These are phyloP conservation scores for Vespertilio murinus DNA, from an alignment of 2,797 vertebrate species.

Conservation along the genomic window DNA sequence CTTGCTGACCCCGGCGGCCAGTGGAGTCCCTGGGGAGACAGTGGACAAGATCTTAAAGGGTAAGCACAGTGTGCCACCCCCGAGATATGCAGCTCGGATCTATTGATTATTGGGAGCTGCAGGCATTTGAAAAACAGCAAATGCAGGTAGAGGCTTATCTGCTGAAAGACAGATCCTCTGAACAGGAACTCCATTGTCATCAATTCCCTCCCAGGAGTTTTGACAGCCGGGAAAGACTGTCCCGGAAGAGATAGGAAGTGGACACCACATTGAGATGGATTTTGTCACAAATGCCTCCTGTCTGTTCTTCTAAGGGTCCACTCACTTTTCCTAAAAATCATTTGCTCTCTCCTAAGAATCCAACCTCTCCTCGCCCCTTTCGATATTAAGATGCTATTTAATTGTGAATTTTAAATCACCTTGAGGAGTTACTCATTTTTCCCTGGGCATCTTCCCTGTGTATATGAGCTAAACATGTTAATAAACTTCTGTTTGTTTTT, in stretches of 20 bases:
- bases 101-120: background rate
- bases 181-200: background rate
- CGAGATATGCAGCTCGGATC: background rate
- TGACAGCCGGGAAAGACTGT: background rate
- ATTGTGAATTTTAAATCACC: background rate
- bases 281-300: background rate
- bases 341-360: too few species aligned
- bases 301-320: background rate
- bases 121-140: background rate
- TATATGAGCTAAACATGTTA: background rate
- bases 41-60: background rate
- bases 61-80: background rate
- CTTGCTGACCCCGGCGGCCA: background rate
- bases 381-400: background rate
- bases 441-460: background rate
- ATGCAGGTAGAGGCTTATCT: background rate
- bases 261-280: background rate
- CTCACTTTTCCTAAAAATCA: background rate
- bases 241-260: background rate
- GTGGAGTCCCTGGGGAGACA: background rate
- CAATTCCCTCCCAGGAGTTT: background rate
- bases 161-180: background rate
- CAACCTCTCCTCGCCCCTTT: background rate
- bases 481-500: background rate
- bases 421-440: background rate